These are phyloP conservation scores for Phytoseiulus persimilis DNA, from an alignment of 2,888 invertebrate genomes.

Conservation along the genomic window DNA sequence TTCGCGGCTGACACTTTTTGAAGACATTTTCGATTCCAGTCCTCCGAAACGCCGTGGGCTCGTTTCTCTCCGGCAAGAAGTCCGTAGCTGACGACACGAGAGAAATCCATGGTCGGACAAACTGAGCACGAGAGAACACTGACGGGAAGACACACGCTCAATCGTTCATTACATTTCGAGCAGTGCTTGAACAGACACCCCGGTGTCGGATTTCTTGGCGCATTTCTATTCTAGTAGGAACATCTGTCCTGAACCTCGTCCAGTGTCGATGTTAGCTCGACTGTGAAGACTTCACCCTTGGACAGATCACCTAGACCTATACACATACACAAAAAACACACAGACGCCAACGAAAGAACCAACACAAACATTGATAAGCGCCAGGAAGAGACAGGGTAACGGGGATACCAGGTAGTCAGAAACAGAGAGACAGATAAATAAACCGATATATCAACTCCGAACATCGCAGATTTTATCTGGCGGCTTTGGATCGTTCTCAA, in stretches of 20 bases:
- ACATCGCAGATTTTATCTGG: not conserved
- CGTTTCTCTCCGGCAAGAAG: not conserved
- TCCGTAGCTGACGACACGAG: not conserved
- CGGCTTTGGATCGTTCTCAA: not conserved
- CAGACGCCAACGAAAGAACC: not conserved
- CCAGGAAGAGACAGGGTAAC: not conserved
- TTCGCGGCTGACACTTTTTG: no score
- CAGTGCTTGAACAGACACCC: not conserved
- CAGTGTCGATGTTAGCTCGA: not conserved
- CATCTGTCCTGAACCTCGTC: not conserved
- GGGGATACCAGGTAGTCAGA: not conserved
- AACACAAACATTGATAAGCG: not conserved
- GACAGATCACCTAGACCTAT: not conserved
- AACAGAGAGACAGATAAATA: not conserved
- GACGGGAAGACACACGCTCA: not conserved
- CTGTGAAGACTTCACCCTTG: not conserved
- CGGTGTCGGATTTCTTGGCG: slow-evolving; percentile 5
- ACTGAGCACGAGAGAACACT: not conserved
- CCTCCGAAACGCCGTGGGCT: no score
- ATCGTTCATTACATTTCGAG: not conserved
- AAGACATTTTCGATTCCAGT: no score
- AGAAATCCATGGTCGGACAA: not conserved
- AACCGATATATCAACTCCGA: no score
- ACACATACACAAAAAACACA: not conserved
- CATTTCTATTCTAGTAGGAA: not conserved